These are phyloP conservation scores for Siderastrea radians DNA, from an alignment of 92 coral and sea anemone species.

Conservation along the genomic window DNA sequence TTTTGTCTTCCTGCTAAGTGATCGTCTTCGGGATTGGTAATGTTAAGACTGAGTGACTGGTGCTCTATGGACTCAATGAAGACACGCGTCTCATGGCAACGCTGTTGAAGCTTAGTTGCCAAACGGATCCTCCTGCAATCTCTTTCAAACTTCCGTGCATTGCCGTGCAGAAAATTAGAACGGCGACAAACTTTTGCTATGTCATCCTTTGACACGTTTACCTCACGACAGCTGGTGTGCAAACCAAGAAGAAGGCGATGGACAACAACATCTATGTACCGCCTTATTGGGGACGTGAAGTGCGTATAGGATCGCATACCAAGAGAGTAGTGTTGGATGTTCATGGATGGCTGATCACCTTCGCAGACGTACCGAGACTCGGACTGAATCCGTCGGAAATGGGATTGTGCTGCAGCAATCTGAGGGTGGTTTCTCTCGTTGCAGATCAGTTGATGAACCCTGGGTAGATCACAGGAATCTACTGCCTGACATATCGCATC, in stretches of 20 bases:
- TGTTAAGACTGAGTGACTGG: too few relatives aligned
- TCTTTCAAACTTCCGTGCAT: too few relatives aligned
- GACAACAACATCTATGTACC: conserved; percentile 90
- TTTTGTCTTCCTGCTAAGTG: conserved; percentile 52
- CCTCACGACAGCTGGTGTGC: too few relatives aligned
- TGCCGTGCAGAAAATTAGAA: too few relatives aligned
- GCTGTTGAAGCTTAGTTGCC: conserved; percentile 66
- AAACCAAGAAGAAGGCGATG: conserved; percentile 71
- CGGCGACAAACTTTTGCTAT: too few relatives aligned
- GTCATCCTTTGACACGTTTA: too few relatives aligned
- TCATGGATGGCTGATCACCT: conserved; percentile 46
- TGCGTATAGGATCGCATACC: conserved; percentile 76
- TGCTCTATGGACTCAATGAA: conserved; percentile 15
- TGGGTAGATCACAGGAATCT: conserved; percentile 27
- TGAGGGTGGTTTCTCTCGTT: conserved; percentile 83
- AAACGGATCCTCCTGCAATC: conserved; percentile 63
- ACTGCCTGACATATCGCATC: conserved; percentile 53
- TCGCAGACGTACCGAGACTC: conserved; percentile 76
- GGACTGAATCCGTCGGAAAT: conserved; percentile 74
- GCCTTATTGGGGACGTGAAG: conserved; percentile 96
- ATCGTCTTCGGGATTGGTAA: conserved; percentile 36
- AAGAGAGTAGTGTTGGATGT: conserved; percentile 65
- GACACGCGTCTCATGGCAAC: conserved; percentile 47
- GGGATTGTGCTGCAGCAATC: conserved; percentile 72
- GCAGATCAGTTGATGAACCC: conserved; percentile 68